Evolutionary conservation across 2,113 vertebrate genomes (phyloP).

Genomic region (Odocoileus hemionus): DNA sequence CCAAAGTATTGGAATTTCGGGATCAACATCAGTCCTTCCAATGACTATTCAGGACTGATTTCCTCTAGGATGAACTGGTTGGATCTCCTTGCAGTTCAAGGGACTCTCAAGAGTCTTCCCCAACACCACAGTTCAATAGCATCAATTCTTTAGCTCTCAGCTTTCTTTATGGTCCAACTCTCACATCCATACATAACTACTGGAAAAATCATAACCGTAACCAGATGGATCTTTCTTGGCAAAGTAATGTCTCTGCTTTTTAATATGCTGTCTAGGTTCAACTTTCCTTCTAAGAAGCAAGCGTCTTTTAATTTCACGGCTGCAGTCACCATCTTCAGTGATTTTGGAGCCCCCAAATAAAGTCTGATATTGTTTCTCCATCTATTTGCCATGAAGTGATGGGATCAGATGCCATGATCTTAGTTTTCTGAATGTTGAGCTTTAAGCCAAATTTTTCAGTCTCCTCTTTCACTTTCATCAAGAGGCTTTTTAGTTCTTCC

Average conservation of each 20-base stretch:
- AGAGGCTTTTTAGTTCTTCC: too few relatives aligned
- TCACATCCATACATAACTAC: not conserved
- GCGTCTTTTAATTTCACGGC: not conserved
- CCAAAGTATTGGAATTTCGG: not conserved
- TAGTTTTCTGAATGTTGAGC: not conserved
- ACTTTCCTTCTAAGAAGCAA: not conserved
- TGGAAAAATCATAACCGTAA: not conserved
- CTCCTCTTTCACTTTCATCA: not conserved
- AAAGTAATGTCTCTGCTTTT: not conserved
- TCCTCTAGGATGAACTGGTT: not conserved
- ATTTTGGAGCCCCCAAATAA: not conserved
- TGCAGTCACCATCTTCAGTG: not conserved
- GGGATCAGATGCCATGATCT: not conserved
- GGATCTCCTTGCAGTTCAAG: not conserved
- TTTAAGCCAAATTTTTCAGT: not conserved
- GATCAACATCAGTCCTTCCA: not conserved
- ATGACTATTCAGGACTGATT: not conserved
- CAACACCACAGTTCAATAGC: not conserved
- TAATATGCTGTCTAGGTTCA: not conserved
- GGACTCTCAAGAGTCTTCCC: not conserved
- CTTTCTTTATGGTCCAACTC: not conserved
- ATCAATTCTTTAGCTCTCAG: not conserved
- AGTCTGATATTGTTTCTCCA: not conserved
- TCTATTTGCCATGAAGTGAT: too few relatives aligned
- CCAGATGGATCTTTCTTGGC: accelerated